Percentiles rank a stretch among this genome's conserved stretches.
phyloP scores from a whole-genome alignment of 2,888 invertebrate genomes.

The Encarsia formosa region DNA sequence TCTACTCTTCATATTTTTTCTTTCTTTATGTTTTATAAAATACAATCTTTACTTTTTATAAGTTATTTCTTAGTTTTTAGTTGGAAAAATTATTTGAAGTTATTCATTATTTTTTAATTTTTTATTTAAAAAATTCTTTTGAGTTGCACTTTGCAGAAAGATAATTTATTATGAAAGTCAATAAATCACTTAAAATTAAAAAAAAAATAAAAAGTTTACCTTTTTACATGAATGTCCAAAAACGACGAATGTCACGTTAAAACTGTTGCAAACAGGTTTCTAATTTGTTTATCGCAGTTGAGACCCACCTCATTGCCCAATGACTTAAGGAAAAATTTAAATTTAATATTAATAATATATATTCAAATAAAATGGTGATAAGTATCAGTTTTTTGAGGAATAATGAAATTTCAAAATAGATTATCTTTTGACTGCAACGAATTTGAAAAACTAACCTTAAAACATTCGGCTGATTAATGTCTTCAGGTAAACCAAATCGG shows the following conservation, averaged over 20 bases:
- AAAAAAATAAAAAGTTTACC: too few species aligned
- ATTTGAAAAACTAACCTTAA: not conserved
- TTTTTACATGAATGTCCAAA: too few species aligned
- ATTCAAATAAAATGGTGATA: too few species aligned
- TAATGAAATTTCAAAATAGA: not conserved
- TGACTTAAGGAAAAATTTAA: too few species aligned
- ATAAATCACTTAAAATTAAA: not conserved
- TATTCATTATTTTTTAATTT: not conserved
- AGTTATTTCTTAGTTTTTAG: too few species aligned
- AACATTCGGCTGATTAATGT: constrained; percentile 12
- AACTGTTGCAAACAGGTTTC: too few species aligned
- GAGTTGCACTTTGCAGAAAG: not conserved
- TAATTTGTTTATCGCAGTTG: too few species aligned
- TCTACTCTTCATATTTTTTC: not conserved
- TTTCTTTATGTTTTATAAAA: not conserved
- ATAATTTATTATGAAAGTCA: not conserved
- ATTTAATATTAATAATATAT: too few species aligned
- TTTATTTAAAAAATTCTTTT: not conserved
- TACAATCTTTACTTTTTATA: too few species aligned
- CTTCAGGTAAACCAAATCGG: constrained; percentile 16
- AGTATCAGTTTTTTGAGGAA: not conserved
- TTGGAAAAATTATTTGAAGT: not conserved
- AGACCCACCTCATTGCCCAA: too few species aligned
- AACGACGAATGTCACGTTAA: too few species aligned
- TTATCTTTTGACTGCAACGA: not conserved